phyloP scores from a whole-genome alignment of 2,113 vertebrate genomes.

The Prochilodus magdalenae region DNA sequence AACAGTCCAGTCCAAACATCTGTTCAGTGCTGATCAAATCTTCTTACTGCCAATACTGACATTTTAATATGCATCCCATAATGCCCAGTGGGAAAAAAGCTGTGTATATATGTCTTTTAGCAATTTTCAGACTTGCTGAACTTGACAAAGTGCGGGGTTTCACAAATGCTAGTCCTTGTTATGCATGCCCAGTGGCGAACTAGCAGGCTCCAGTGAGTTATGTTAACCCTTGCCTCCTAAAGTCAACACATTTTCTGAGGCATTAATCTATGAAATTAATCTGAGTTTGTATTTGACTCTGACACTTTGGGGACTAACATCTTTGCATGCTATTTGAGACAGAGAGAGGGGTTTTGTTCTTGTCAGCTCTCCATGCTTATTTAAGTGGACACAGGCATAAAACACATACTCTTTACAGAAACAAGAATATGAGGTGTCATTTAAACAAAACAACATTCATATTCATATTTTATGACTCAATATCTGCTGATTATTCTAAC shows the following conservation, averaged over 20 bases:
- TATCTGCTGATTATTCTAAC: neutral
- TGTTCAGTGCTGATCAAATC: too few species aligned
- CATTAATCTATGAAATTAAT: constrained; percentile 68
- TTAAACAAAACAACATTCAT: neutral
- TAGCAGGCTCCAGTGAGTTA: constrained; percentile 51
- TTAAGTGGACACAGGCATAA: neutral
- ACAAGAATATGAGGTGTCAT: too few species aligned
- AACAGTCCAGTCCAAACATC: too few species aligned
- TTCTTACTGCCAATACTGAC: too few species aligned
- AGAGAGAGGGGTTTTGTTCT: constrained; percentile 19
- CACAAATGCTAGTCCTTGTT: constrained; percentile 46
- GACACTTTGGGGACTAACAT: constrained; percentile 50
- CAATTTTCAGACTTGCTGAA: constrained; percentile 47
- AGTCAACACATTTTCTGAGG: constrained; percentile 60
- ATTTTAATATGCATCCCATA: too few species aligned
- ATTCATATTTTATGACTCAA: too few species aligned
- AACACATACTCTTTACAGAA: neutral
- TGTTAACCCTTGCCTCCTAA: constrained; percentile 59
- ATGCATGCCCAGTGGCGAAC: constrained; percentile 41
- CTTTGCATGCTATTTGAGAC: constrained; percentile 9
- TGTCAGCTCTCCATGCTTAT: neutral
- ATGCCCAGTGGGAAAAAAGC: too few species aligned
- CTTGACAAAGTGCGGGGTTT: constrained; percentile 47
- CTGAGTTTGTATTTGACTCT: constrained; percentile 55
- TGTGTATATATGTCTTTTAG: neutral